These are phyloP conservation scores for Netta rufina DNA, from an alignment of 2,797 vertebrate species.

Conservation along the genomic window DNA sequence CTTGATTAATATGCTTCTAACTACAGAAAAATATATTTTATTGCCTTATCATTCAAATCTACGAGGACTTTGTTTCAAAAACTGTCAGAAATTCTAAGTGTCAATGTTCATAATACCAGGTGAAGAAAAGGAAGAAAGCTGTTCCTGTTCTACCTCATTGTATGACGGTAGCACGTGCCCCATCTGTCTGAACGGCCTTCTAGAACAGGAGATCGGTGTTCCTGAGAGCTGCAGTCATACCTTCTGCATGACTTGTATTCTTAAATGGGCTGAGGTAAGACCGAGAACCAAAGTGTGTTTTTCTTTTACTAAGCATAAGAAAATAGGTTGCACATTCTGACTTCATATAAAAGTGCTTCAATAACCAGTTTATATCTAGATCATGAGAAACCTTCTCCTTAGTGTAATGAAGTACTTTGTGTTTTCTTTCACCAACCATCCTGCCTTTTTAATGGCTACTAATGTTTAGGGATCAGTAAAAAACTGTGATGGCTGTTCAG, in stretches of 20 bases:
- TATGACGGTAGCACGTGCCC: slow-evolving; percentile 85
- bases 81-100: slow-evolving; percentile 30
- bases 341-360: neutral
- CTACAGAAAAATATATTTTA: neutral
- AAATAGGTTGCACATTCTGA: neutral
- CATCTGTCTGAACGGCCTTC: slow-evolving; percentile 89
- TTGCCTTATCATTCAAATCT: neutral
- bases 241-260: slow-evolving; percentile 93
- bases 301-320: neutral
- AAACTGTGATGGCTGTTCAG: neutral
- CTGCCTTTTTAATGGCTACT: neutral
- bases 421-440: neutral
- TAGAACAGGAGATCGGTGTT: slow-evolving; percentile 86
- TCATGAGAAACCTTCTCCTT: neutral
- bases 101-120: slow-evolving; percentile 69
- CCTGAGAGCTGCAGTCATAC: slow-evolving; percentile 92
- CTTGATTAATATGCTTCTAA: neutral
- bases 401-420: neutral
- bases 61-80: neutral
- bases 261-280: slow-evolving; percentile 96
- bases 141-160: slow-evolving; percentile 64
- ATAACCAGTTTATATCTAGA: neutral
- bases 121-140: slow-evolving; percentile 76
- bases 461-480: neutral
- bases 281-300: neutral